phyloP scores from a whole-genome alignment of 2,888 invertebrate genomes.

The Aricia artaxerxes region DNA sequence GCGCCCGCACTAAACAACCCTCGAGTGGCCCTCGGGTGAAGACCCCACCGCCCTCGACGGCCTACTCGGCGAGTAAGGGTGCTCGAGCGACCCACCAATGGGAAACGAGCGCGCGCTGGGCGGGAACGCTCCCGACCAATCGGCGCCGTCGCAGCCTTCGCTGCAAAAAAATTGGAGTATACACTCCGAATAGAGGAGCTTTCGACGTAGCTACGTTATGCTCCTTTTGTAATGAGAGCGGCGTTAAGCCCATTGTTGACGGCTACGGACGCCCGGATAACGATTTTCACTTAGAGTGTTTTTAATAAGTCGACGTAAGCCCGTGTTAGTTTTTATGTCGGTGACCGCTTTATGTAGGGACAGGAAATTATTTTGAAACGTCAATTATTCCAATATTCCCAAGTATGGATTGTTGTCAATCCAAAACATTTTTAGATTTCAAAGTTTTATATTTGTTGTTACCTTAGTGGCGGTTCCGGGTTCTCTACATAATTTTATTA shows the following conservation, averaged over 20 bases:
- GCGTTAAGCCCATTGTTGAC: constrained; percentile 80
- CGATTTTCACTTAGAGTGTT: constrained; percentile 79
- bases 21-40: constrained; percentile 80
- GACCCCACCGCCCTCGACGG: constrained; percentile 78
- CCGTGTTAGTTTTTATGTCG: constrained; percentile 50
- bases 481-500: background rate
- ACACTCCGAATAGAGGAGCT: constrained; percentile 79
- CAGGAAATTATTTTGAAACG: constrained; percentile 26
- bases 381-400: constrained; percentile 10
- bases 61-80: constrained; percentile 79
- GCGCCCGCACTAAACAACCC: constrained; percentile 78
- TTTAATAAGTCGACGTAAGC: constrained; percentile 77
- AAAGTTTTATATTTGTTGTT: background rate
- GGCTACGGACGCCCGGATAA: constrained; percentile 77
- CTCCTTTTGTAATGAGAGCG: constrained; percentile 80
- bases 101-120: constrained; percentile 53
- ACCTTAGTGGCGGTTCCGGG: background rate
- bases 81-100: constrained; percentile 73
- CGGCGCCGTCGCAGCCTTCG: constrained; percentile 60
- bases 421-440: background rate
- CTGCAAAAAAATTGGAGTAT: constrained; percentile 76
- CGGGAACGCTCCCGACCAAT: constrained; percentile 69
- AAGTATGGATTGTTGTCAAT: background rate
- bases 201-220: constrained; percentile 78
- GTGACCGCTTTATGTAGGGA: constrained; percentile 32